phyloP scores from a whole-genome alignment of 1,140 invertebrate genomes.

The Yoshiicerus persimilis region DNA sequence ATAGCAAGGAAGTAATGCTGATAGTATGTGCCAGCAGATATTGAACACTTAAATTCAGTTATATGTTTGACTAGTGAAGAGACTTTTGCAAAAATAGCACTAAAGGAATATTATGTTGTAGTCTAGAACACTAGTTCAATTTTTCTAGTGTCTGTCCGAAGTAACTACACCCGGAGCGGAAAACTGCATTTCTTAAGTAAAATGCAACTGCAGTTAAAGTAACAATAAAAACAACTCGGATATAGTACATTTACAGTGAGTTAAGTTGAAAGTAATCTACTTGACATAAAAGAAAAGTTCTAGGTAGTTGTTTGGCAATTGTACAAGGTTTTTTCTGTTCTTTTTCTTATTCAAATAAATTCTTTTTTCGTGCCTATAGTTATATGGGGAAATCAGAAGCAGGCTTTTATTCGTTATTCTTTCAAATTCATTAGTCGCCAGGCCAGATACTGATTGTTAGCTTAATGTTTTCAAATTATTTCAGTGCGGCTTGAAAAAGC shows the following conservation, averaged over 20 bases:
- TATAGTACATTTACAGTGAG: neutral
- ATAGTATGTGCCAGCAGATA: neutral
- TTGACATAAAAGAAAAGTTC: conserved; percentile 9
- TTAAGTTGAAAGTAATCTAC: conserved; percentile 18
- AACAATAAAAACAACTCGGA: conserved; percentile 1
- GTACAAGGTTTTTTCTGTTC: neutral
- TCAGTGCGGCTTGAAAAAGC: too few relatives aligned
- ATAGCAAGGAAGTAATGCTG: neutral
- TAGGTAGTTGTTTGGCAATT: neutral
- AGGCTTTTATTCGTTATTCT: neutral
- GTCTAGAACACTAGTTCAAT: neutral
- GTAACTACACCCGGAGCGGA: neutral
- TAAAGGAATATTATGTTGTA: neutral
- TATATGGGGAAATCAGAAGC: too few relatives aligned
- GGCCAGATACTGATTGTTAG: too few relatives aligned
- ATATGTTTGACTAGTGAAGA: neutral
- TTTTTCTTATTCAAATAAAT: neutral
- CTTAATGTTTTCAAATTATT: too few relatives aligned
- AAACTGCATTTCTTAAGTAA: neutral
- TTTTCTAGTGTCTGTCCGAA: neutral
- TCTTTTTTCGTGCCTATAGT: neutral
- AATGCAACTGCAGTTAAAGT: neutral
- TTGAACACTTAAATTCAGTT: neutral
- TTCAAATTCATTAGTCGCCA: neutral
- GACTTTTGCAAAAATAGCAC: neutral